Conservation (phyloP, 64 coral and sea anemone species). For the Dendrophyllia cribrosa region DNA sequence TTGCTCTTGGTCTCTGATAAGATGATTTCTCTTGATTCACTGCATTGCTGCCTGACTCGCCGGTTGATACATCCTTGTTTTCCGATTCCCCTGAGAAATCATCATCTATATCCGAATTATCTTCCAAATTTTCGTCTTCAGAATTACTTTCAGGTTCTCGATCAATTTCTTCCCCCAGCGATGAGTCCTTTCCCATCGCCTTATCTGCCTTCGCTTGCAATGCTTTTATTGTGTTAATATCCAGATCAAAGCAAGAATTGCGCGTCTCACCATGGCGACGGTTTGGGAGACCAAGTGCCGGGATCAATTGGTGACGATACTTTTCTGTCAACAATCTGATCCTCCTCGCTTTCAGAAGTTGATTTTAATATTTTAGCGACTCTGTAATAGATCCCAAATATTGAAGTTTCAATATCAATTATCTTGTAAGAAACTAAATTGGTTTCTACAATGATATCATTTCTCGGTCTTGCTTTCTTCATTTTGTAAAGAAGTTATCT, state of each 20-base stretch:
- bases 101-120: neutral
- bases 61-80: neutral
- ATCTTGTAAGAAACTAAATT: too few relatives aligned
- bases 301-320: conserved; percentile 43
- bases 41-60: neutral
- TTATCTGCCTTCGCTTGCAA: conserved; percentile 31
- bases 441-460: too few relatives aligned
- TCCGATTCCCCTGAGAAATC: neutral
- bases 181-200: neutral
- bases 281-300: neutral
- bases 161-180: neutral
- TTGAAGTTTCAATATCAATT: too few relatives aligned
- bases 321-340: conserved; percentile 34
- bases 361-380: conserved; percentile 38
- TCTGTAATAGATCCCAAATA: too few relatives aligned
- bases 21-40: neutral
- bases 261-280: neutral
- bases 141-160: neutral
- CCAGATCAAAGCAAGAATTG: conserved; percentile 23
- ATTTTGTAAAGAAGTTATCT: too few relatives aligned
- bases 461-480: too few relatives aligned
- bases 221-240: neutral
- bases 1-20: neutral
- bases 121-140: neutral
- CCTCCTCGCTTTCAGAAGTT: conserved; percentile 35